Conservation (phyloP, 2,888 invertebrate species). For the Raillietiella orientalis region DNA sequence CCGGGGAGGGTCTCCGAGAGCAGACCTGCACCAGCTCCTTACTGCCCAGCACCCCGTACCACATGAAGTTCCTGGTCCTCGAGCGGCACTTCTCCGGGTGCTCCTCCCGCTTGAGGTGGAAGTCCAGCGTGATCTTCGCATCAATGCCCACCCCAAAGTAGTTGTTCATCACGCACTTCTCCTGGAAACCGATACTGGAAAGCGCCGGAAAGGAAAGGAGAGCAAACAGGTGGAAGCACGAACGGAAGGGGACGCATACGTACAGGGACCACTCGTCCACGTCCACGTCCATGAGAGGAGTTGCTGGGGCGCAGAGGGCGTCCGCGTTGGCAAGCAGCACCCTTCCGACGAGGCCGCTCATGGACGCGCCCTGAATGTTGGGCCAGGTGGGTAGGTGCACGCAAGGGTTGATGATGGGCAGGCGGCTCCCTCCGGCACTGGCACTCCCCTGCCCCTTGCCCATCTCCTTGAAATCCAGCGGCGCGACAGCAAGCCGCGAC, state of each 20-base stretch:
- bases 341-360: slow-evolving; percentile 67
- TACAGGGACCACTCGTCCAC: slow-evolving; percentile 10
- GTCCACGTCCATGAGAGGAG: slow-evolving; percentile 72
- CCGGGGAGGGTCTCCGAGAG: neutral
- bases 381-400: slow-evolving; percentile 66
- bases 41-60: slow-evolving; percentile 29
- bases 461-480: slow-evolving; percentile 4
- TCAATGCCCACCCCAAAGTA: slow-evolving; percentile 96
- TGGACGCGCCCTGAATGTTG: slow-evolving; percentile 13
- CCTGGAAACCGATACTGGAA: slow-evolving; percentile 41
- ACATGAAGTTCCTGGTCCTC: slow-evolving; percentile 80
- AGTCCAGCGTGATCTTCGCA: slow-evolving; percentile 85
- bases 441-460: slow-evolving; percentile 5
- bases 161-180: slow-evolving; percentile 92
- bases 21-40: slow-evolving; percentile 17
- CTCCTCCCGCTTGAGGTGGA: slow-evolving; percentile 84
- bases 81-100: slow-evolving; percentile 87
- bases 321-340: slow-evolving; percentile 83
- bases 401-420: slow-evolving; percentile 66
- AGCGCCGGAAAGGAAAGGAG: neutral
- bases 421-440: slow-evolving; percentile 5
- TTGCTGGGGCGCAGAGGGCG: slow-evolving; percentile 80
- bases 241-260: neutral
- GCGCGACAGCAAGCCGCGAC: slow-evolving; percentile 2
- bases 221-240: neutral